phyloP scores from a whole-genome alignment of 2,888 invertebrate genomes.

The Andricus curvator region DNA sequence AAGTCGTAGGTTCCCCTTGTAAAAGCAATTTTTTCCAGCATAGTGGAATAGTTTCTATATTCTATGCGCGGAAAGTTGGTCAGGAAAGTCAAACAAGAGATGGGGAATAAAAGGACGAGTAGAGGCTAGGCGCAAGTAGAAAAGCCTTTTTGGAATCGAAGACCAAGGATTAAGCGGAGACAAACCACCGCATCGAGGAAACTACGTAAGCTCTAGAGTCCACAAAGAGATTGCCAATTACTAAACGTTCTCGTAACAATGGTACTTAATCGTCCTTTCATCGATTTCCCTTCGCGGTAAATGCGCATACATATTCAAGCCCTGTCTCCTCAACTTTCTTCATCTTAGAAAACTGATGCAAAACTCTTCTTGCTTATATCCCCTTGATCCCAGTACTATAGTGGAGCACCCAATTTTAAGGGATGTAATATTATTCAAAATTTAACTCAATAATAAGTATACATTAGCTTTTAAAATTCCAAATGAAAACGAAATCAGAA shows the following conservation, averaged over 20 bases:
- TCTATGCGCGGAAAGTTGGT: slow-evolving; percentile 18
- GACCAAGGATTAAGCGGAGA: slow-evolving; percentile 35
- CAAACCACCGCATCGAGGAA: slow-evolving; percentile 37
- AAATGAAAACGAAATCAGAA: too few species aligned
- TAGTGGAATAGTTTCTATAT: neutral
- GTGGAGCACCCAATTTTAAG: neutral
- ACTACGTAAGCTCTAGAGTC: slow-evolving; percentile 38
- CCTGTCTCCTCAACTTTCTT: slow-evolving; percentile 31
- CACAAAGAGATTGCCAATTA: slow-evolving; percentile 40
- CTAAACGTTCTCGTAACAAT: slow-evolving; percentile 37
- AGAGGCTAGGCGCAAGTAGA: neutral
- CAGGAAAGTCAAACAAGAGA: slow-evolving; percentile 18
- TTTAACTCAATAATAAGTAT: too few species aligned
- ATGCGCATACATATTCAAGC: slow-evolving; percentile 36
- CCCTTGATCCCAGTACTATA: slow-evolving; percentile 12
- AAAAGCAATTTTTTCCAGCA: neutral
- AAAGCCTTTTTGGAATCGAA: slow-evolving; percentile 30
- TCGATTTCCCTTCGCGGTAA: slow-evolving; percentile 26
- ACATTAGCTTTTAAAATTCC: too few species aligned
- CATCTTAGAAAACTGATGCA: slow-evolving; percentile 30
- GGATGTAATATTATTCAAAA: neutral
- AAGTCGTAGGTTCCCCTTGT: neutral
- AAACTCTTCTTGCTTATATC: slow-evolving; percentile 21
- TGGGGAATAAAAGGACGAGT: slow-evolving; percentile 6
- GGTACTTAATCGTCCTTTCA: slow-evolving; percentile 39